Evolutionary conservation across 1,140 invertebrate genomes (phyloP).

Genomic region (Lineus longissimus): DNA sequence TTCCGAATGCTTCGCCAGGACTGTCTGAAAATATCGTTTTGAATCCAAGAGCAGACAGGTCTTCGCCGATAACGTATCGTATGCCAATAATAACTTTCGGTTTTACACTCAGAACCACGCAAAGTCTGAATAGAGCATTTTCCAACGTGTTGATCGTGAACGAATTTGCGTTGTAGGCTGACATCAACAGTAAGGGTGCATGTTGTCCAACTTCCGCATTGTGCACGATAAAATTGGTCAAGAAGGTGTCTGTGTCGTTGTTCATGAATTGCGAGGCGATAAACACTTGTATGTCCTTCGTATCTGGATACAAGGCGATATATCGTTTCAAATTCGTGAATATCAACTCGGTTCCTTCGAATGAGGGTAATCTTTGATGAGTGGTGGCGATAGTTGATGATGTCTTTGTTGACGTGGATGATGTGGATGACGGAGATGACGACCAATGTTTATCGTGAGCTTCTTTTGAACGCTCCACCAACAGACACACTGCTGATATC

Average conservation of each 20-base stretch:
- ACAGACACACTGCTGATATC: not conserved
- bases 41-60: not conserved
- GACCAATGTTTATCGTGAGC: not conserved
- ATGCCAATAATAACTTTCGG: not conserved
- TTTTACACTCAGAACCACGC: not conserved
- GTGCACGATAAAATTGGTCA: not conserved
- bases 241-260: not conserved
- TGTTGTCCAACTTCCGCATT: not conserved
- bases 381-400: no score
- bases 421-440: not conserved
- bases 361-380: not conserved
- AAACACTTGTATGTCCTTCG: not conserved
- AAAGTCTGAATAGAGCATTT: not conserved
- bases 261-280: not conserved
- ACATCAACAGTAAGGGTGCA: not conserved
- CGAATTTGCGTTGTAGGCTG: not conserved
- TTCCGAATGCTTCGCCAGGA: not conserved
- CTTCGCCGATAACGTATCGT: not conserved
- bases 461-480: not conserved
- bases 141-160: not conserved
- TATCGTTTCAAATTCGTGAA: not conserved
- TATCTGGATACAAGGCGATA: not conserved
- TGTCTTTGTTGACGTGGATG: not conserved
- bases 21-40: constrained; percentile 2
- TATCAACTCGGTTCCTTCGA: not conserved